Conservation (phyloP, 2,888 invertebrate genomes). For the Pemphredon lugubris region DNA sequence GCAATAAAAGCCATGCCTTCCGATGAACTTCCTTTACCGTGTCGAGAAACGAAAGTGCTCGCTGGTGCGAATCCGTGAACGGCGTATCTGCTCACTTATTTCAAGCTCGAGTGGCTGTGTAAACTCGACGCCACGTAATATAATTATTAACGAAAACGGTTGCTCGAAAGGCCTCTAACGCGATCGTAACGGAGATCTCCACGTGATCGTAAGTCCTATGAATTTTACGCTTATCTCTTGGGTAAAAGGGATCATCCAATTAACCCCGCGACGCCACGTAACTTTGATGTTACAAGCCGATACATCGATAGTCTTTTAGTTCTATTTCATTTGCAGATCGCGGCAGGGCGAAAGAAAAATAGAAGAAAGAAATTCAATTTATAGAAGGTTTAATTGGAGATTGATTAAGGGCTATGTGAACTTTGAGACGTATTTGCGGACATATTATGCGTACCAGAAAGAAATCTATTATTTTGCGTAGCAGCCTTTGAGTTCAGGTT, state of each 20-base stretch:
- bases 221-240: background rate
- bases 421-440: no score
- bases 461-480: no score
- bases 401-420: no score
- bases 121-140: background rate
- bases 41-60: conserved; percentile 21
- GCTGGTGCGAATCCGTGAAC: conserved; percentile 11
- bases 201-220: background rate
- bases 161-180: background rate
- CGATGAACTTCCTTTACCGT: conserved; percentile 3
- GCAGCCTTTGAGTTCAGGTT: no score
- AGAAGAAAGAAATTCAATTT: no score
- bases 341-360: no score
- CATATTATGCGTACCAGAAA: no score
- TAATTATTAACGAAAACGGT: conserved; percentile 20
- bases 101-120: conserved; percentile 8
- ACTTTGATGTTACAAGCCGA: no score
- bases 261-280: no score
- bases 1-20: conserved; percentile 19
- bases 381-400: no score
- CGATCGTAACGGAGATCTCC: background rate
- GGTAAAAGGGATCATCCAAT: background rate
- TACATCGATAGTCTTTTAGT: no score
- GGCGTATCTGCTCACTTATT: conserved; percentile 5
- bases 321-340: no score